phyloP scores from a whole-genome alignment of 1,140 invertebrate genomes.

The Diorhabda sublineata region DNA sequence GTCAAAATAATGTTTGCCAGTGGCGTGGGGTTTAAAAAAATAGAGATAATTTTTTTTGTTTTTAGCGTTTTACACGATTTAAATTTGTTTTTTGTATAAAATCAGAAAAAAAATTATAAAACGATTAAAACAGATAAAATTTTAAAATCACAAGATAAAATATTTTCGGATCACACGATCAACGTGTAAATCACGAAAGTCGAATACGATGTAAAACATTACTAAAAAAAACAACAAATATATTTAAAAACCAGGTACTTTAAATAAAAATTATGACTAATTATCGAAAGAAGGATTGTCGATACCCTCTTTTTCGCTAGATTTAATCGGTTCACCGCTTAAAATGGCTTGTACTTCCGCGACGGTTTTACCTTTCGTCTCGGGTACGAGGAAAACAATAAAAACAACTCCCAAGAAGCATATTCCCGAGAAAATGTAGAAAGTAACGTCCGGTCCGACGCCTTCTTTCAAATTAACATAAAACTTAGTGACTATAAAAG shows the following conservation, averaged over 20 bases:
- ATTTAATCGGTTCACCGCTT: conserved; percentile 23
- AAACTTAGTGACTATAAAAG: conserved; percentile 78
- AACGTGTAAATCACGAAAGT: too few relatives aligned
- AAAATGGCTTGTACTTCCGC: conserved; percentile 68
- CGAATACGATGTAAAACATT: too few relatives aligned
- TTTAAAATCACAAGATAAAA: too few relatives aligned
- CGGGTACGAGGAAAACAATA: conserved; percentile 62
- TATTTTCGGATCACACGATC: too few relatives aligned
- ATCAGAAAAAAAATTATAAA: too few relatives aligned
- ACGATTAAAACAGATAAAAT: too few relatives aligned
- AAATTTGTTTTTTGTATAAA: too few relatives aligned
- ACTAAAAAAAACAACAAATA: too few relatives aligned
- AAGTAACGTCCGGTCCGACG: conserved; percentile 54
- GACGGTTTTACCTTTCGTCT: conserved; percentile 72
- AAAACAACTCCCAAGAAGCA: conserved; percentile 61
- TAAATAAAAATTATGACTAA: not conserved
- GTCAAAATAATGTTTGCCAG: too few relatives aligned
- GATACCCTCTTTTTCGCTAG: conserved; percentile 22
- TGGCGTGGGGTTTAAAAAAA: too few relatives aligned
- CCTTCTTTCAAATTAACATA: conserved; percentile 52
- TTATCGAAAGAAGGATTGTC: conserved; percentile 28
- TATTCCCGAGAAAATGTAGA: conserved; percentile 61
- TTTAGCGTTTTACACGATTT: too few relatives aligned
- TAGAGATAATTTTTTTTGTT: too few relatives aligned
- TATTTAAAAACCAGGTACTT: not conserved